Evolutionary conservation across 1,140 invertebrate genomes (phyloP), one percentile per base, ranked within the genome.

Genomic region (Drosophila ironensis): DNA sequence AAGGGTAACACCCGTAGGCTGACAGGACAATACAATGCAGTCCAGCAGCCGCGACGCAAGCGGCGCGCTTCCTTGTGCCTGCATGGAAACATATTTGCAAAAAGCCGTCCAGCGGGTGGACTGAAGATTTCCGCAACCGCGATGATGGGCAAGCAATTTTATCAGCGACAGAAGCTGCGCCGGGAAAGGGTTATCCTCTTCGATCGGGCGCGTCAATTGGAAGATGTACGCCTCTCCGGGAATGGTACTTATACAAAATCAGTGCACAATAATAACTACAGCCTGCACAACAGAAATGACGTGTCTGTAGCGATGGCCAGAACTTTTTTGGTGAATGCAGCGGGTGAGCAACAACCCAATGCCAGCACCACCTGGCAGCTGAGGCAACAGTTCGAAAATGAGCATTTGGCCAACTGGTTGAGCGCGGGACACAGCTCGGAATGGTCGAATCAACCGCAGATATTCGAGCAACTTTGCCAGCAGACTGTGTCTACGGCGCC

Each of bases 401-500:
- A 77, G n/a, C 28, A 57, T 24, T 1, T 42, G 38, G 38, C 22
- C 57, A 2, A 50, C 8, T 38, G 30, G 41, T 7, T 37, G n/a
- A 14, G 4, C 12, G 8, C 6, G 11, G 30, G n/a, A 7, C 7
- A 17, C 4, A 27, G 25, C 19, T 41, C 8, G 6, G 3, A 17
- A n/a, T n/a, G 12, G 45, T 25, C 7, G 19, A 27, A 3, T 5
- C 9, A 7, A 41, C 16, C 6, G 46, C 41, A n/a, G 35, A 45
- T 42, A 3, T 86, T 86, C 19, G 64, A 82, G 30, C 44, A 76
- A 27, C 22, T 87, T 2, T 70, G 75, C 35, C 22, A 16, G 17
- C 56, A 75, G 24, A 87, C 38, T 1, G 47, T 16, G n/a, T 88
- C 77, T 4, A 53, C 75, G 41, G 80, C 86, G 2, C 82, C 86